Evolutionary conservation across 1,140 invertebrate species (phyloP).

Genomic region (Bombus balteatus): DNA sequence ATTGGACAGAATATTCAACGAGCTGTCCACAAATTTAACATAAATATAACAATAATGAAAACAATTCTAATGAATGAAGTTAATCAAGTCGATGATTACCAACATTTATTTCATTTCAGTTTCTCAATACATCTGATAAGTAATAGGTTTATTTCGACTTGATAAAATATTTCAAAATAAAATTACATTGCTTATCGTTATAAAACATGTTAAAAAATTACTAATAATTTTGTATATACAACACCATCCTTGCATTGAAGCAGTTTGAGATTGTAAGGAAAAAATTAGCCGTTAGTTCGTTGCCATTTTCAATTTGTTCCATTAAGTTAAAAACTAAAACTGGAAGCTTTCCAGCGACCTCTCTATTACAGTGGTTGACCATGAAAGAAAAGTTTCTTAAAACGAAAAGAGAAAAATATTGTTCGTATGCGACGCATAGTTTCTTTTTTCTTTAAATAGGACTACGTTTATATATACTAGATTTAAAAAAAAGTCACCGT

Average conservation of each 20-base stretch:
- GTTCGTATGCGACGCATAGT: neutral
- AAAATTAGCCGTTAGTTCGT: slow-evolving; percentile 23
- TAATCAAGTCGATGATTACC: slow-evolving; percentile 13
- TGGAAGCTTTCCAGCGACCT: neutral
- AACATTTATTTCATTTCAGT: slow-evolving; percentile 42
- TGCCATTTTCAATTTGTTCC: slow-evolving; percentile 12
- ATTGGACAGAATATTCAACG: slow-evolving; percentile 10
- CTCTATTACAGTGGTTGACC: too few species aligned
- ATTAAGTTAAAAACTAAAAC: neutral
- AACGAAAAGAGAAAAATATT: neutral
- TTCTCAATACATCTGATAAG: slow-evolving; percentile 27
- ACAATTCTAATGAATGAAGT: neutral
- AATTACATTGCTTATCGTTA: slow-evolving; percentile 34
- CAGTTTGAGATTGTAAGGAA: neutral
- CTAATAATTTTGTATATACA: slow-evolving; percentile 45
- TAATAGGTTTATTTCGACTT: slow-evolving; percentile 7
- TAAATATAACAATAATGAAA: neutral
- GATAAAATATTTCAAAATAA: slow-evolving; percentile 35
- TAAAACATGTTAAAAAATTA: slow-evolving; percentile 34
- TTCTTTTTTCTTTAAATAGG: slow-evolving; percentile 2
- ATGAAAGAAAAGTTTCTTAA: neutral
- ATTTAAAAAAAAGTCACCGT: neutral
- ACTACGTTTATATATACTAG: neutral
- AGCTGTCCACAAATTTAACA: neutral
- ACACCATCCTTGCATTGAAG: neutral